Evolutionary conservation across 2,888 invertebrate genomes (phyloP), one percentile per base, ranked within the genome.

Genomic region (Stenoptilia bipunctidactyla): DNA sequence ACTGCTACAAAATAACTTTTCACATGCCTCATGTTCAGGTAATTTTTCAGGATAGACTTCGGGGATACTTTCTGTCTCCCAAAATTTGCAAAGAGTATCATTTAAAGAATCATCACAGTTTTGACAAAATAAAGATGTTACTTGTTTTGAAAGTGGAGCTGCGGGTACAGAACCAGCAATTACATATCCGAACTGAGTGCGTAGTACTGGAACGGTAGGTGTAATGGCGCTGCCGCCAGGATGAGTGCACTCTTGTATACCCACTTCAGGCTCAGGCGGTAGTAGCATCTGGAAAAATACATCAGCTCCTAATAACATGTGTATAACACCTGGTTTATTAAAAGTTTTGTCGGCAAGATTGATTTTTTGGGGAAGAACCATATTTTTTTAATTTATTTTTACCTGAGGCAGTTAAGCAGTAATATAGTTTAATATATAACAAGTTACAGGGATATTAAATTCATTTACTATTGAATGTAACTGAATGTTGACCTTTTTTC

Each of bases 241-340:
- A n/a, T n/a, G n/a, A n/a, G n/a, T n/a, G n/a, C n/a, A n/a, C n/a
- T n/a, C n/a, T n/a, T n/a, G n/a, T n/a, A n/a, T n/a, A n/a, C n/a
- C n/a, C n/a, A n/a, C n/a, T n/a, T n/a, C n/a, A n/a, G n/a, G n/a
- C 33, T 38, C n/a, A 4, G 13, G 10, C 15, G 13, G 13, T 13
- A 14, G 37, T 1, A 37, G 3, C 39, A 46, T 47, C 44, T 44
- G 51, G 44, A 48, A 41, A 52, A 54, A 54, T 44, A 50, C 43
- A 50, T 52, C 36, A 20, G 15, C 42, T 42, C 45, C 41, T 27
- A 42, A 43, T 42, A 48, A 43, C 44, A 46, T 36, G 15, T 40
- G 2, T 30, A 38, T 15, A 1, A 30, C 37, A 2, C 4, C 2
- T 37, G 37, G 37, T 2, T 5, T 4, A 25, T 37, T 20, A 25